Percentiles rank a stretch among this genome's conserved stretches.
Evolutionary conservation across 2,113 vertebrate genomes (phyloP).

Genomic region (Galbula dea): DNA sequence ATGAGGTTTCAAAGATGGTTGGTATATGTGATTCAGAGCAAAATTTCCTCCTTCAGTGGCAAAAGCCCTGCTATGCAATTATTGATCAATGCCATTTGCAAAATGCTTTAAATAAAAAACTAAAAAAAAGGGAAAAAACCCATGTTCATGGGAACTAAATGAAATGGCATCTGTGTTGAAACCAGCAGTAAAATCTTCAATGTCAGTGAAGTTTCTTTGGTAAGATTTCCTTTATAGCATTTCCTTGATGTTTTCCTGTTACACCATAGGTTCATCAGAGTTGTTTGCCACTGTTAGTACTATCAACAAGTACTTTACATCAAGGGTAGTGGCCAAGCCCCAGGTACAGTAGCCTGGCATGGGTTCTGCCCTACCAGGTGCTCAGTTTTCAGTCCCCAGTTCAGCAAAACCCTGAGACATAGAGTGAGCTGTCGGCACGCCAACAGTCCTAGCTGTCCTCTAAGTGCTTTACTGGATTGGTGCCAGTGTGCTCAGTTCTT

Average conservation of each 20-base stretch:
- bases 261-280: background rate
- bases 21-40: background rate
- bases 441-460: background rate
- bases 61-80: background rate
- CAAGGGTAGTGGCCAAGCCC: background rate
- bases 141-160: no score
- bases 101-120: background rate
- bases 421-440: background rate
- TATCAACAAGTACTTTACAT: background rate
- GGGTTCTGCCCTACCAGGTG: background rate
- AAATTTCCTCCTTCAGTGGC: background rate
- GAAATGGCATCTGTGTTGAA: background rate
- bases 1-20: background rate
- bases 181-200: background rate
- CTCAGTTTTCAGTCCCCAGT: background rate
- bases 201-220: background rate
- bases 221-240: background rate
- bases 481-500: background rate
- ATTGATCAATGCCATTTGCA: background rate
- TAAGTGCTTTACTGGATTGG: slow-evolving; percentile 43
- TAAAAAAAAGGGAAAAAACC: no score
- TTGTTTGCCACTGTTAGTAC: background rate
- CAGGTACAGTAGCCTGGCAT: background rate
- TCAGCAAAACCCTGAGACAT: background rate
- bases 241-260: background rate